Percentiles rank a stretch among this genome's conserved stretches.
These are phyloP conservation scores for Sciaenops ocellatus DNA, from an alignment of 2,797 vertebrate species.

Conservation along the genomic window DNA sequence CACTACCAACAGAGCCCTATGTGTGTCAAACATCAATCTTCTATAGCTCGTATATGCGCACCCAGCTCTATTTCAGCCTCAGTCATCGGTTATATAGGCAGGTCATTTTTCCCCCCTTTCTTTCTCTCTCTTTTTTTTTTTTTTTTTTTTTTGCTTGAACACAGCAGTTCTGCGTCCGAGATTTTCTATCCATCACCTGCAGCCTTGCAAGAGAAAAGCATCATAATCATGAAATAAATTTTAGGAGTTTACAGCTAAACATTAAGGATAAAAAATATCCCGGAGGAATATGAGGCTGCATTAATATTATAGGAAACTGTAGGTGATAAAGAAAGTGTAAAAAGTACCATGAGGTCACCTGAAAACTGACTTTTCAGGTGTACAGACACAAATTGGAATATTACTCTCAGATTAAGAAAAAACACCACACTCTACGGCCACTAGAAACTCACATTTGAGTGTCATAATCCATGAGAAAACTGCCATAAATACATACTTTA, in stretches of 20 bases:
- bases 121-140: slow-evolving; percentile 3
- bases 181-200: slow-evolving; percentile 70
- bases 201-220: slow-evolving; percentile 58
- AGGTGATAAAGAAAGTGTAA: slow-evolving; percentile 25
- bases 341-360: slow-evolving; percentile 25
- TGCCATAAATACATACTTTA: slow-evolving; percentile 32
- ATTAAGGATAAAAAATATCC: slow-evolving; percentile 35
- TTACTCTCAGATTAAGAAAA: slow-evolving; percentile 6
- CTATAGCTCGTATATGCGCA: slow-evolving; percentile 63
- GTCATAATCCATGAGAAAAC: slow-evolving; percentile 22
- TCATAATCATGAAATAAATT: slow-evolving; percentile 58
- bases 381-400: background rate
- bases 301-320: slow-evolving; percentile 35
- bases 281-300: slow-evolving; percentile 45
- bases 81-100: slow-evolving; percentile 77
- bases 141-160: slow-evolving; percentile 54
- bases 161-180: slow-evolving; percentile 71
- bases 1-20: slow-evolving; percentile 57
- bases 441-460: slow-evolving; percentile 17
- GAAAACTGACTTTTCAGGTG: slow-evolving; percentile 17
- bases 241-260: slow-evolving; percentile 42
- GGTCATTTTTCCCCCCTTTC: slow-evolving; percentile 55
- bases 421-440: background rate
- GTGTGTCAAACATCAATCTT: slow-evolving; percentile 82
- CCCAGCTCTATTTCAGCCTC: slow-evolving; percentile 75